Base-by-base conservation (phyloP, 2,797 vertebrate species). In the Parotocinclus haroldoi region DNA sequence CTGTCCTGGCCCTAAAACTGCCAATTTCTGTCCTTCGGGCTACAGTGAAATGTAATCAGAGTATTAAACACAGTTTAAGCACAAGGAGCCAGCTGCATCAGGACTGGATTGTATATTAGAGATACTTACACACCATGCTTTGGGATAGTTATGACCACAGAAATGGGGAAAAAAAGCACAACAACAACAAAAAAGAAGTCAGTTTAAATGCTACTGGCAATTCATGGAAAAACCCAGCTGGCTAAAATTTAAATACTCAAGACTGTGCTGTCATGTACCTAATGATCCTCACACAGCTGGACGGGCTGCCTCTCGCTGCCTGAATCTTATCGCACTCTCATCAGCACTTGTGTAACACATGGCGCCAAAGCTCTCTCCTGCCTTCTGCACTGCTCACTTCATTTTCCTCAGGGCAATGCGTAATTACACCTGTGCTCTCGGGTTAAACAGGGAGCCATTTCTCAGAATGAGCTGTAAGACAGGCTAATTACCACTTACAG, bases 341-440 rank as follows among this genome's bases (percentile, higher is more conserved):
- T 77, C 87, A 85, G 85, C 65, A 51, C 84, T 90, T 90, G 86
- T 87, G 81, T 86, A 91, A 90, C 73, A 81, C 76, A 74, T 89
- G 91, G 89, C 82, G 85, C 92, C 89, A 84, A 77, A 82, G 85
- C 44, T 61, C 18, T 78, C 80, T 78, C 85, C 83, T 83, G 79
- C 88, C 89, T 86, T 61, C 14, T 83, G 83, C 83, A 88, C 81
- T 84, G 76, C 70, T 68, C 79, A 79, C 82, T 80, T 80, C 82
- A 79, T 79, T 80, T 78, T 82, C 89, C 89, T 77, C 69, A 58
- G 70, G 88, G 91, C 86, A 79, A 77, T 84, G 77, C 80, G 80
- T 78, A 87, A 90, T 90, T 88, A 87, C 80, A 82, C 78, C 79
- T 65, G 58, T 12, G 42, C 45, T 46, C 58, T 55, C 46, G 61